Evolutionary conservation across 2,797 vertebrate species (phyloP).

Genomic region (Tiaroga cobitis): DNA sequence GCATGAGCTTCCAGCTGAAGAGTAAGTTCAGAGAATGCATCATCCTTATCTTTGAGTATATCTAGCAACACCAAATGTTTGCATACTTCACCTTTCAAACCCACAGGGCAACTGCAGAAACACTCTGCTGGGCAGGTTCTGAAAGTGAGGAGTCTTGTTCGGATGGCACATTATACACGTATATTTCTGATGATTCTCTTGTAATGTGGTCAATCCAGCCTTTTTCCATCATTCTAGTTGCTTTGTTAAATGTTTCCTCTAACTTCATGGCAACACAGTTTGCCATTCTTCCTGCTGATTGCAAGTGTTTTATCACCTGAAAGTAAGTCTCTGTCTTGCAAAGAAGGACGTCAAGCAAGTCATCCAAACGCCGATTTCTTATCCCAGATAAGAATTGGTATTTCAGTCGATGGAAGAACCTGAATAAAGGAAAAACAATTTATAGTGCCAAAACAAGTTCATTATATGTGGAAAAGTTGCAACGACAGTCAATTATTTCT

Average conservation of each 20-base stretch:
- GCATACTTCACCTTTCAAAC: conserved; percentile 10
- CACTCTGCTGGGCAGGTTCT: conserved; percentile 7
- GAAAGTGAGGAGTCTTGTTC: conserved; percentile 9
- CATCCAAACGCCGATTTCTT: conserved; percentile 4
- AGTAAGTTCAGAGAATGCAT: background rate
- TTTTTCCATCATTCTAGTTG: conserved; percentile 1
- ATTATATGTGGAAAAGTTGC: background rate
- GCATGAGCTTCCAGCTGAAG: background rate
- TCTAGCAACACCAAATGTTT: conserved; percentile 8
- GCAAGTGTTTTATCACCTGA: conserved; percentile 7
- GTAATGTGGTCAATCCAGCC: background rate
- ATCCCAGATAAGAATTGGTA: conserved; percentile 18
- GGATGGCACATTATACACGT: conserved; percentile 2
- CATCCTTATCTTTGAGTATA: conserved; percentile 7
- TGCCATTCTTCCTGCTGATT: conserved; percentile 10
- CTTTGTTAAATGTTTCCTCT: conserved; percentile 15
- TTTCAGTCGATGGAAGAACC: conserved; percentile 14
- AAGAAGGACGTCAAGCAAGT: background rate
- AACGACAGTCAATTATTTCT: too few relatives aligned
- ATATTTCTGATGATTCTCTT: conserved; percentile 5
- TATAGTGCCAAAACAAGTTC: background rate
- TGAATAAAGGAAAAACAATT: background rate
- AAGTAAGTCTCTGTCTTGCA: conserved; percentile 11
- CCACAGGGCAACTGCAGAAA: conserved; percentile 7
- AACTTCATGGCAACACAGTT: background rate